These are phyloP conservation scores for Ardeotis arabs DNA, from an alignment of 2,113 vertebrate genomes.

Conservation along the genomic window DNA sequence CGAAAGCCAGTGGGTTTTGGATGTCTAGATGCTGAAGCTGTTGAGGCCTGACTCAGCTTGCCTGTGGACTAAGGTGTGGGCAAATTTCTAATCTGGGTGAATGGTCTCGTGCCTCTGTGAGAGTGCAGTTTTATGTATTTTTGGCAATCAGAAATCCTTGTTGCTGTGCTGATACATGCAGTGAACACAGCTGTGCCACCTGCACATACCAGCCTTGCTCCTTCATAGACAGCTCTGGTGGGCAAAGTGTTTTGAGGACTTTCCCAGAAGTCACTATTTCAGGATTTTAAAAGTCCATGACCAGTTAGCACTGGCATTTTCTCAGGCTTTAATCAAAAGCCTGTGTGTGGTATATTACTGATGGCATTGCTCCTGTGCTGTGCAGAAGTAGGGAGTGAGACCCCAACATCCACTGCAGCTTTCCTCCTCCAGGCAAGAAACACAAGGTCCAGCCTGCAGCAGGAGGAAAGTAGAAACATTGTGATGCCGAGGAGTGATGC, in stretches of 20 bases:
- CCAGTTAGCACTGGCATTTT: background rate
- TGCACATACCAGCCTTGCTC: fast-evolving
- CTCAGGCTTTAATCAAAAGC: background rate
- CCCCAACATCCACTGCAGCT: background rate
- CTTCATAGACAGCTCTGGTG: fast-evolving
- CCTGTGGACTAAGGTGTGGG: background rate
- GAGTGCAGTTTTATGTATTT: background rate
- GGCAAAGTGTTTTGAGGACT: background rate
- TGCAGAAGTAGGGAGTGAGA: background rate
- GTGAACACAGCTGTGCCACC: background rate
- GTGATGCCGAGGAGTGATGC: background rate
- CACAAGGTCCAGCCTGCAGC: fast-evolving
- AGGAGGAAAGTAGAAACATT: background rate
- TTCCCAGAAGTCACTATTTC: background rate
- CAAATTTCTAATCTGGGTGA: background rate
- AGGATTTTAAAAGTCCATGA: background rate
- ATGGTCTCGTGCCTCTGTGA: background rate
- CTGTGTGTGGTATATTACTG: background rate
- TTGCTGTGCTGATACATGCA: background rate
- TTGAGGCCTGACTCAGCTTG: background rate
- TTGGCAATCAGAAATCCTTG: background rate
- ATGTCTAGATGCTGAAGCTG: background rate
- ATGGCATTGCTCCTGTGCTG: background rate
- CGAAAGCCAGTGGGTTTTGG: background rate
- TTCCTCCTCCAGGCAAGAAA: background rate